Base-by-base conservation (phyloP, 2,888 invertebrate genomes). In the Cepaea hortensis region DNA sequence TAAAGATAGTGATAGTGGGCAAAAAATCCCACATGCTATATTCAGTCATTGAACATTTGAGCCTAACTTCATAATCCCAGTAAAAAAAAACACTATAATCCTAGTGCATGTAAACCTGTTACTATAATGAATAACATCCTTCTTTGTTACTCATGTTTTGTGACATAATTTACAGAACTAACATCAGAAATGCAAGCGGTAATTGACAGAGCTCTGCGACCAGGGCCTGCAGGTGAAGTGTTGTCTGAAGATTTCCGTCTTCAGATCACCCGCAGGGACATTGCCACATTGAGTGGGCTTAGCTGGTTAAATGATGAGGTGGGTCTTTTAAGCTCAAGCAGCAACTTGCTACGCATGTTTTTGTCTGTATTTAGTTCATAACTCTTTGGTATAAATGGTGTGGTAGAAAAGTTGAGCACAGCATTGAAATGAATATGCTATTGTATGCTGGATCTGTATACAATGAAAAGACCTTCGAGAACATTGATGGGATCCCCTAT, bases 221-320 rank as follows among this genome's bases (percentile, higher is more conserved):
- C 91, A 7, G 89, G 90, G n/a, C 95, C 96, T 0, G 95, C 96
- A 81, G 90, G 90, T 77, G 96, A 97, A 93, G 95, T 97, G 46
- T 94, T 97, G 9, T 95, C 96, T 0, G 95, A 96, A 87, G 95
- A 94, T 7, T 96, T 96, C 90, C 95, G 95, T 18, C 91, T 97
- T 62, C 95, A 95, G 88, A 96, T 98, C 23, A 96, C 96, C 0
- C 95, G 97, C 86, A 96, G 96, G 81, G 99, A 99, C 93, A 96
- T 99, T 23, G 95, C 96, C 88, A 98, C 98, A 0, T 95, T 99
- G 46, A 94, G 96, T 0, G 97, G 97, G 0, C 95, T 97, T 1
- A 97, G 97, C 94, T 99, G 99, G 99, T 95, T 99, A 0, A 99
- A 99, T 92, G 99, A 99, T 94, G 95, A 95, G 92, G 95, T 96